Evolutionary conservation across 2,888 invertebrate species (phyloP).

Genomic region (Agrochola litura): DNA sequence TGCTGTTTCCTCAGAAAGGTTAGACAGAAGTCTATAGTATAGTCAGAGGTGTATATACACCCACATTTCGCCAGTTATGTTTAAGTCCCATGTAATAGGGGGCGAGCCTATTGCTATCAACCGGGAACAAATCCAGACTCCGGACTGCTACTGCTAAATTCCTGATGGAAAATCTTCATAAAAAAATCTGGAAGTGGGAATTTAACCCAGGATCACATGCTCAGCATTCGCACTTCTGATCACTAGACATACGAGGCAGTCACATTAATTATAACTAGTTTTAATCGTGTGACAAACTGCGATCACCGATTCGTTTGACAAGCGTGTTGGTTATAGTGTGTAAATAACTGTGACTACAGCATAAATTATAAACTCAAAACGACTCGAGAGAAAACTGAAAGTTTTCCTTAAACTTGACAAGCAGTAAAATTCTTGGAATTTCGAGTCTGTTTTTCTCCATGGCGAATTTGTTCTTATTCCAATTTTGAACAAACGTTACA

Average conservation of each 20-base stretch:
- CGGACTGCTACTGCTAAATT: background rate
- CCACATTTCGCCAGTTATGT: background rate
- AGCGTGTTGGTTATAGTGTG: background rate
- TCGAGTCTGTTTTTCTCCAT: background rate
- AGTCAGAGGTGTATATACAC: too few relatives aligned
- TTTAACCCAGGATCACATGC: background rate
- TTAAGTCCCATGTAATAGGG: background rate
- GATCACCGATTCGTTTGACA: background rate
- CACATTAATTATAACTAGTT: background rate
- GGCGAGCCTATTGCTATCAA: background rate
- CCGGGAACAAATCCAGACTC: background rate
- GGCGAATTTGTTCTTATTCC: background rate
- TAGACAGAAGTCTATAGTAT: background rate
- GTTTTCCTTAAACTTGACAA: background rate
- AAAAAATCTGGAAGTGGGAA: background rate
- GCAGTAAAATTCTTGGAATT: background rate
- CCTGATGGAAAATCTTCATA: background rate
- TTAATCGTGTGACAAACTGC: background rate
- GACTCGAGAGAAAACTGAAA: background rate
- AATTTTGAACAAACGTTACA: background rate
- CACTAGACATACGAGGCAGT: background rate
- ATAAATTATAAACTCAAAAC: background rate
- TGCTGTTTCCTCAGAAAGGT: accelerated
- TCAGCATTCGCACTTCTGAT: background rate
- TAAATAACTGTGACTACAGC: background rate